phyloP scores from a whole-genome alignment of 2,113 vertebrate genomes.

The Peromyscus leucopus region DNA sequence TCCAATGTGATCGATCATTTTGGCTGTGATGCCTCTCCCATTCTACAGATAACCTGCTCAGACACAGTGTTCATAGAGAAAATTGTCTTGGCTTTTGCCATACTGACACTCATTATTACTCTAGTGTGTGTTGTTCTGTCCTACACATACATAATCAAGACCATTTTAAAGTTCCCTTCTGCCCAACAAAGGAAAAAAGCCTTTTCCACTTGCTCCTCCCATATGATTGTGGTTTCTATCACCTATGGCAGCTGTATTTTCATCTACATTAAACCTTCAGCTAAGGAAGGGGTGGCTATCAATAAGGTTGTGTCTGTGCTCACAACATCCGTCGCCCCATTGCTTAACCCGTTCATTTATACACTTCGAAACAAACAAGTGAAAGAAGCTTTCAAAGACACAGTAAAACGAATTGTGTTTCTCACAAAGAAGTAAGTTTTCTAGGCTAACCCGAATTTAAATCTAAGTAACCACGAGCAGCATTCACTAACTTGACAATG shows the following conservation, averaged over 20 bases:
- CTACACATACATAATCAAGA: conserved; percentile 68
- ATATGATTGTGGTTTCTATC: conserved; percentile 74
- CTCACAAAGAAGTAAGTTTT: conserved; percentile 53
- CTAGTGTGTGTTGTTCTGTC: conserved; percentile 69
- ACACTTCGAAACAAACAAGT: conserved; percentile 79
- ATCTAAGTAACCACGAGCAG: background rate
- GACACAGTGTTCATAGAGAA: conserved; percentile 66
- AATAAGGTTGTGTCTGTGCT: conserved; percentile 76
- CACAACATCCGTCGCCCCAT: conserved; percentile 69
- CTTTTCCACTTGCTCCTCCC: conserved; percentile 78
- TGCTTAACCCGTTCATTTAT: conserved; percentile 78
- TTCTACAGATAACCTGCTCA: conserved; percentile 77
- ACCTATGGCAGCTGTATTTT: conserved; percentile 76
- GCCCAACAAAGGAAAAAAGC: conserved; percentile 71
- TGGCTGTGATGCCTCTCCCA: conserved; percentile 66
- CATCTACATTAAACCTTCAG: conserved; percentile 78
- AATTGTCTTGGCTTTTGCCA: conserved; percentile 57
- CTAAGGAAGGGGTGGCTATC: conserved; percentile 72
- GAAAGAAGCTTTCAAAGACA: conserved; percentile 71
- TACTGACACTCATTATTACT: conserved; percentile 63
- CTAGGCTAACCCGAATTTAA: background rate
- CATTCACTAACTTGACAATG: background rate
- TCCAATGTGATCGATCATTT: conserved; percentile 72
- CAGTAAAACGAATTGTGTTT: conserved; percentile 55
- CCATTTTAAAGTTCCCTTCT: conserved; percentile 72